These are phyloP conservation scores for Circaetus cinerascens DNA, from an alignment of 2,113 vertebrate species.

Conservation along the genomic window DNA sequence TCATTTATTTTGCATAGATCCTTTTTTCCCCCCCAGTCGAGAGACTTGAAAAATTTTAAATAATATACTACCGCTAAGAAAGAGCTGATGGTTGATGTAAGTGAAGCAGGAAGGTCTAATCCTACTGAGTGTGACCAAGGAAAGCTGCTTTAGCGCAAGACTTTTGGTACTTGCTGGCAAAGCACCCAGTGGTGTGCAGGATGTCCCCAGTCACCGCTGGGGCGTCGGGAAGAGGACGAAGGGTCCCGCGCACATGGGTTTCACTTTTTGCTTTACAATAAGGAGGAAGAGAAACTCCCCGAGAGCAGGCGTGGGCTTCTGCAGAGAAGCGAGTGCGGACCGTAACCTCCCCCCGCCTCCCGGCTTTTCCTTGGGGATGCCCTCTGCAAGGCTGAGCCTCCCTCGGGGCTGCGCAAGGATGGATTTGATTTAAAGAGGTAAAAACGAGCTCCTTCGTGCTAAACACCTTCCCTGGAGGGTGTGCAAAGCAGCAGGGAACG, in stretches of 20 bases:
- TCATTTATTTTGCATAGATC: background rate
- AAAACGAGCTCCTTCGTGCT: fast-evolving
- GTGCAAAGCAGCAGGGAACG: fast-evolving
- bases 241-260: background rate
- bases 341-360: background rate
- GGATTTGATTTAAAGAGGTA: no score
- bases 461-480: no score
- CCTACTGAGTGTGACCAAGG: fast-evolving
- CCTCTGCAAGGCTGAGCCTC: background rate
- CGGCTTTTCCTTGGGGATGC: background rate
- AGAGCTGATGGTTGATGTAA: background rate
- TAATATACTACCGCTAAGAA: background rate
- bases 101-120: background rate
- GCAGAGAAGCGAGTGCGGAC: background rate
- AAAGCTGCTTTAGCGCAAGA: background rate
- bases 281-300: slow-evolving; percentile 45
- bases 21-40: fast-evolving
- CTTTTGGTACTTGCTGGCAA: background rate
- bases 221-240: fast-evolving
- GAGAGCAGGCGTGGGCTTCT: background rate
- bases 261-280: background rate
- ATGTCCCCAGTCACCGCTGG: background rate
- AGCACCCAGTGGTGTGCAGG: background rate
- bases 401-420: fast-evolving
- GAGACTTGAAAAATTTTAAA: no score